Percentiles rank a stretch among this genome's conserved stretches.
Conservation (phyloP, 2,113 vertebrate genomes). For the Anoura caudifer region DNA sequence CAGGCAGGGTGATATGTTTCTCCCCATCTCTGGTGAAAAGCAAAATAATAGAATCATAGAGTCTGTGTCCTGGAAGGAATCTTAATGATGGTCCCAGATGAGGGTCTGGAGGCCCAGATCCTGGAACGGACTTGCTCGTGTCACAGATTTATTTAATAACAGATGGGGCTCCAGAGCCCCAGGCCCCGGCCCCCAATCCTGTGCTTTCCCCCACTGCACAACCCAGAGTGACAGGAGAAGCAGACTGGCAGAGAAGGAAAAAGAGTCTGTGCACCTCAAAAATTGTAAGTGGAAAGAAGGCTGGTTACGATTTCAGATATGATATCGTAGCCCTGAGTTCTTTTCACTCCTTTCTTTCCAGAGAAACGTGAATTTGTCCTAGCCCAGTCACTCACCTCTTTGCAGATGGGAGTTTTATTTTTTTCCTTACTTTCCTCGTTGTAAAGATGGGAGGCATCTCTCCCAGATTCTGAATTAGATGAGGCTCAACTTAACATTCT, state of each 20-base stretch:
- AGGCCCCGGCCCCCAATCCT: background rate
- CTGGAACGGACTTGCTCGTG: background rate
- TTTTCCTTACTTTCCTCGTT: background rate
- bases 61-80: constrained; percentile 48
- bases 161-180: background rate
- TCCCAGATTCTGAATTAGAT: background rate
- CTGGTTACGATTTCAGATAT: background rate
- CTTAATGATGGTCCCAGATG: constrained; percentile 48
- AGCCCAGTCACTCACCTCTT: background rate
- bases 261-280: background rate
- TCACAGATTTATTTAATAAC: constrained; percentile 33
- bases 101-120: constrained; percentile 52
- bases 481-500: background rate
- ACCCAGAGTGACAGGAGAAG: background rate
- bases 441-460: background rate
- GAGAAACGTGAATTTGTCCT: background rate
- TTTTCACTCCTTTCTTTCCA: background rate
- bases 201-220: background rate
- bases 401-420: background rate
- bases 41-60: constrained; percentile 53
- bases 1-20: background rate
- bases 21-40: background rate
- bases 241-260: background rate
- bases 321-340: background rate
- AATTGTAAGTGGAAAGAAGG: background rate